A percentile compares a stretch with the other conserved stretches of the same genome.
These are phyloP conservation scores for Aeoliscus strigatus DNA, from an alignment of 2,797 vertebrate genomes.

Conservation along the genomic window DNA sequence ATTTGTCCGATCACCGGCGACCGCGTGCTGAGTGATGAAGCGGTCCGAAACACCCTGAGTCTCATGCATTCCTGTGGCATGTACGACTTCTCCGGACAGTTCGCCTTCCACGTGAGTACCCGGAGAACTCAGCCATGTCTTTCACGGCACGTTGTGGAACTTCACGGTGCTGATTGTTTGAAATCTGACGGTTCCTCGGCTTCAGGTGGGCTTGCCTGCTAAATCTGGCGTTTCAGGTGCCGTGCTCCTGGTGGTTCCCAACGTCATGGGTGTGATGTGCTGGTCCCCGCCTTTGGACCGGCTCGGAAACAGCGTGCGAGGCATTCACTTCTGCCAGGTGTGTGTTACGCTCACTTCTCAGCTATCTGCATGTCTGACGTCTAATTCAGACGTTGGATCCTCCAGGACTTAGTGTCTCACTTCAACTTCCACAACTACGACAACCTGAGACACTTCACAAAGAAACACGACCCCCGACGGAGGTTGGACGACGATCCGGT, in stretches of 20 bases:
- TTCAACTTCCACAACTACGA: constrained; percentile 99
- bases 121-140: not conserved
- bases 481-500: too few species aligned
- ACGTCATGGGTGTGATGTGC: constrained; percentile 97
- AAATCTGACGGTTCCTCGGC: constrained; percentile 15
- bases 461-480: constrained; percentile 98
- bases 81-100: constrained; percentile 99
- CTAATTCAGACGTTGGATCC: too few species aligned
- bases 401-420: constrained; percentile 91
- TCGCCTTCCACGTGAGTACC: constrained; percentile 92
- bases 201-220: constrained; percentile 90
- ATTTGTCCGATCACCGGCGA: constrained; percentile 97
- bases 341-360: too few species aligned
- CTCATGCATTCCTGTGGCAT: constrained; percentile 99
- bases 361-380: too few species aligned
- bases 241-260: constrained; percentile 93
- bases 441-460: constrained; percentile 95
- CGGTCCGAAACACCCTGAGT: constrained; percentile 93
- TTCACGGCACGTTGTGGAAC: too few species aligned
- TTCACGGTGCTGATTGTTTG: constrained; percentile 2
- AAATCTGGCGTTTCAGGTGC: constrained; percentile 94
- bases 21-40: constrained; percentile 91
- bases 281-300: constrained; percentile 95
- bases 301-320: constrained; percentile 92
- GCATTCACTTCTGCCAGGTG: constrained; percentile 96